These are phyloP conservation scores for Ophraella communa DNA, from an alignment of 2,888 invertebrate genomes.

Conservation along the genomic window DNA sequence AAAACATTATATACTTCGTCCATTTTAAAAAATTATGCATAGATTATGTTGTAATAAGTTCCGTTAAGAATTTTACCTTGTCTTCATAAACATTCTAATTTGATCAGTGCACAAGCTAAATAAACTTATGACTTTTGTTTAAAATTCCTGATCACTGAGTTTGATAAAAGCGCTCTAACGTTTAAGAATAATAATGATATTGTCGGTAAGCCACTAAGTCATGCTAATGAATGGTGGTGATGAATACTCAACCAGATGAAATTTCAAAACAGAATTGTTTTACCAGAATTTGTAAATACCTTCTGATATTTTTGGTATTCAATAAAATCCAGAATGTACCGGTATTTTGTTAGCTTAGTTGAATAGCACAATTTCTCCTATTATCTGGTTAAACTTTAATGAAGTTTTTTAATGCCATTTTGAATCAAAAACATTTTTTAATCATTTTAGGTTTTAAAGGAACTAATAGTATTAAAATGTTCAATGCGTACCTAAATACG, in stretches of 20 bases:
- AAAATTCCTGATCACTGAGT: slow-evolving; percentile 10
- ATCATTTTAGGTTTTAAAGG: too few relatives aligned
- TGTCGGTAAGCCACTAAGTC: neutral
- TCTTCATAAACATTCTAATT: neutral
- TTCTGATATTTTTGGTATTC: neutral
- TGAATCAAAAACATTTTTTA: too few relatives aligned
- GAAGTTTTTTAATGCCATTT: too few relatives aligned
- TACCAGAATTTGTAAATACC: neutral
- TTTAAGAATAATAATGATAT: slow-evolving; percentile 9
- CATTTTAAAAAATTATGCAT: too few relatives aligned
- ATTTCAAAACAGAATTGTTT: neutral
- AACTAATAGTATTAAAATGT: too few relatives aligned
- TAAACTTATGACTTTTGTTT: slow-evolving; percentile 1
- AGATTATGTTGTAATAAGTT: neutral
- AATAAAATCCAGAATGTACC: neutral
- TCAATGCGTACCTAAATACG: neutral
- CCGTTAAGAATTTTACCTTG: neutral
- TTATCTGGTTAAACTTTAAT: too few relatives aligned
- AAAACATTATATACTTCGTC: too few relatives aligned
- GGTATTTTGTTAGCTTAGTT: too few relatives aligned
- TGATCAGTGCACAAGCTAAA: neutral
- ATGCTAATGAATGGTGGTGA: neutral
- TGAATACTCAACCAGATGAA: neutral
- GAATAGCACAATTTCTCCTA: too few relatives aligned
- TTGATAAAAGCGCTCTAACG: slow-evolving; percentile 7